phyloP scores from a whole-genome alignment of 2,113 vertebrate genomes.

The Uria aalge region DNA sequence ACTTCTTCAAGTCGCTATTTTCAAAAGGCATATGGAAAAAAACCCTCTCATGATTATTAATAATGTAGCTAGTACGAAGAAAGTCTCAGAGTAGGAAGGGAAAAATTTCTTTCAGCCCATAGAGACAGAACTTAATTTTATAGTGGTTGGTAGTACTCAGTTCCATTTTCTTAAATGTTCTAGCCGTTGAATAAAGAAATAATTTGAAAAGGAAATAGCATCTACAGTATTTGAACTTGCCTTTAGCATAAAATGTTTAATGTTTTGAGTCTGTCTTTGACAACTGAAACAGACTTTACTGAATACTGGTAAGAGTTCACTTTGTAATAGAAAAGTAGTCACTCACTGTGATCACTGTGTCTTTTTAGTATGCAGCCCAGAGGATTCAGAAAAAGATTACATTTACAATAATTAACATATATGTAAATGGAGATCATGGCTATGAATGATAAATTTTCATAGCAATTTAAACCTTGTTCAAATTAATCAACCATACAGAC shows the following conservation, averaged over 20 bases:
- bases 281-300: conserved; percentile 64
- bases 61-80: conserved; percentile 33
- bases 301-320: conserved; percentile 71
- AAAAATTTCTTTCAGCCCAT: conserved; percentile 20
- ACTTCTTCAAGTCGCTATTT: conserved; percentile 49
- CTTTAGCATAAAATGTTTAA: conserved; percentile 69
- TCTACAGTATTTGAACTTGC: conserved; percentile 68
- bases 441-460: conserved; percentile 91
- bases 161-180: conserved; percentile 55
- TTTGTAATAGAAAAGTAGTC: conserved; percentile 76
- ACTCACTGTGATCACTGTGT: conserved; percentile 77
- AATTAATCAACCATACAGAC: conserved; percentile 88
- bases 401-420: conserved; percentile 89
- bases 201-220: conserved; percentile 63
- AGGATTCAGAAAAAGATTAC: conserved; percentile 86
- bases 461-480: conserved; percentile 90
- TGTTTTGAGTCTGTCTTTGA: conserved; percentile 69
- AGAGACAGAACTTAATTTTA: conserved; percentile 48
- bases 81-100: conserved; percentile 28
- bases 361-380: conserved; percentile 87
- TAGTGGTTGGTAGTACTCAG: conserved; percentile 26
- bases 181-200: conserved; percentile 63
- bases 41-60: conserved; percentile 43
- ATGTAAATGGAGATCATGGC: conserved; percentile 89
- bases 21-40: conserved; percentile 56